A percentile compares a stretch with the other conserved stretches of the same genome.
phyloP scores from a whole-genome alignment of 2,888 invertebrate species.

The Eumacrocentrus americanus region DNA sequence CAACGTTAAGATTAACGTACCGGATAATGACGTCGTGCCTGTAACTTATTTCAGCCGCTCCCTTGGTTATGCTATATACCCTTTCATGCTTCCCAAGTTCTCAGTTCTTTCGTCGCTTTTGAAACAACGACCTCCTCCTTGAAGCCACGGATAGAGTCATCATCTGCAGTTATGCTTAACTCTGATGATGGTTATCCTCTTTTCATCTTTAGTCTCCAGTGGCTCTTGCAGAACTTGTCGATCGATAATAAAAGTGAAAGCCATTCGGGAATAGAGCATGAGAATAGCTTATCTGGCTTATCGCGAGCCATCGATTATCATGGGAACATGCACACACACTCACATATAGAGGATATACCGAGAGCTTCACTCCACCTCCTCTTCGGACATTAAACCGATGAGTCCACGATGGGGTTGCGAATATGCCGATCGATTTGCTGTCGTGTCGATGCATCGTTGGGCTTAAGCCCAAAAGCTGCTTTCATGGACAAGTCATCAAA shows the following conservation, averaged over 20 bases:
- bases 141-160: slow-evolving; percentile 23
- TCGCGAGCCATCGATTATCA: slow-evolving; percentile 39
- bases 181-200: neutral
- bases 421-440: slow-evolving; percentile 23
- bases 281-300: slow-evolving; percentile 37
- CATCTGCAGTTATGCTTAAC: neutral
- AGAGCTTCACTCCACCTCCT: slow-evolving; percentile 26
- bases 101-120: slow-evolving; percentile 9
- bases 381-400: slow-evolving; percentile 47
- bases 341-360: slow-evolving; percentile 19
- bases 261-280: slow-evolving; percentile 4
- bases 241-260: slow-evolving; percentile 16
- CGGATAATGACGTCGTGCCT: slow-evolving; percentile 40
- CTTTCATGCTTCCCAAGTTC: slow-evolving; percentile 19
- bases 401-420: slow-evolving; percentile 36
- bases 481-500: slow-evolving; percentile 12
- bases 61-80: slow-evolving; percentile 8
- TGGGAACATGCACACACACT: slow-evolving; percentile 25
- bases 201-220: too few relatives aligned
- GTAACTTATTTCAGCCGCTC: slow-evolving; percentile 20
- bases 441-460: slow-evolving; percentile 12
- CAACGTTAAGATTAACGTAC: slow-evolving; percentile 44
- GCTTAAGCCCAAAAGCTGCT: slow-evolving; percentile 14
- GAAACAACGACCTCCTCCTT: neutral
- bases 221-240: slow-evolving; percentile 2